Conservation (phyloP, 2,797 vertebrate species). For the Sebastes cheni region DNA sequence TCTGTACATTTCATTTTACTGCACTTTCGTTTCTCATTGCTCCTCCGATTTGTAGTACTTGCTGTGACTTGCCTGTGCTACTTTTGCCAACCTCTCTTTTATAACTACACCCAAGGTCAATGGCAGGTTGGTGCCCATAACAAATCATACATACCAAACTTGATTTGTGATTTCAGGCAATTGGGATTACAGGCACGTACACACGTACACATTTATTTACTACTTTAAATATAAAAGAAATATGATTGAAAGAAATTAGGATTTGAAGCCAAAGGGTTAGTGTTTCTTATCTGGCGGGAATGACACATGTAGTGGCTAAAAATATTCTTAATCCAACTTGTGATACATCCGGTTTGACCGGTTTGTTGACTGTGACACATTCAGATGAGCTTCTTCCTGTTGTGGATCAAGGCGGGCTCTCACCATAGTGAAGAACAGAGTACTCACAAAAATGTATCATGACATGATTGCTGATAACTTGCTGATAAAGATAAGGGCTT, state of each 20-base stretch:
- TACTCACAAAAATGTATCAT: background rate
- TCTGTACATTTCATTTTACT: background rate
- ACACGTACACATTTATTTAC: background rate
- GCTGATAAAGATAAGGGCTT: background rate
- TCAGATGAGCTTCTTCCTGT: background rate
- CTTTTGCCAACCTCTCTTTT: background rate
- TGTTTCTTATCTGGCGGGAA: background rate
- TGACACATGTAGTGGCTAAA: background rate
- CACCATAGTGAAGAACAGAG: background rate
- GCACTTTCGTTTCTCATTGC: background rate
- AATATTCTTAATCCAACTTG: background rate
- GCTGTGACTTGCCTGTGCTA: background rate
- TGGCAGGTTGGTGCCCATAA: background rate
- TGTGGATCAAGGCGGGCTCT: background rate
- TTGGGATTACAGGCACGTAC: background rate
- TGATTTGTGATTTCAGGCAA: background rate
- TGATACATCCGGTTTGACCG: constrained; percentile 44
- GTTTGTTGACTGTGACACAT: constrained; percentile 45
- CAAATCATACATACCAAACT: background rate
- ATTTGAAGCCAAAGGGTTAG: background rate
- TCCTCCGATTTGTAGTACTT: background rate
- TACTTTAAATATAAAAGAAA: background rate
- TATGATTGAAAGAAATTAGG: background rate
- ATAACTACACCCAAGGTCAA: background rate
- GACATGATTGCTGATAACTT: background rate